Conservation (phyloP, 2,797 vertebrate species). For the Pseudocheirus occidentalis region DNA sequence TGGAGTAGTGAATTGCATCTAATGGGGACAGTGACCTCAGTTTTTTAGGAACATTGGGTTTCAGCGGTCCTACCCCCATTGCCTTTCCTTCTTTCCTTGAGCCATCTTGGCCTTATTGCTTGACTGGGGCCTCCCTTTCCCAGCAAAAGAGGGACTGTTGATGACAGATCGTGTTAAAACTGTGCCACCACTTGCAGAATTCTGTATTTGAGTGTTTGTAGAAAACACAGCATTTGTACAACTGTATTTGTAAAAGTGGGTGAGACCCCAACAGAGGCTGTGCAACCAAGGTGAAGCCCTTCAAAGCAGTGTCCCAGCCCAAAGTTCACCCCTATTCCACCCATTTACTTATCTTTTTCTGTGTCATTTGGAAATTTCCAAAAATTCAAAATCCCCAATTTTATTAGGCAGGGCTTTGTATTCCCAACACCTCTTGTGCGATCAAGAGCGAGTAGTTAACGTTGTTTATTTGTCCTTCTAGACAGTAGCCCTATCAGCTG, state of each 20-base stretch:
- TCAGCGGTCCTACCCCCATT: background rate
- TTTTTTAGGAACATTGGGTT: slow-evolving; percentile 35
- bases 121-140: background rate
- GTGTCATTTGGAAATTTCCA: background rate
- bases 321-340: background rate
- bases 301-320: background rate
- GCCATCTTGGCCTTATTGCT: background rate
- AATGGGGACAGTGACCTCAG: slow-evolving; percentile 10
- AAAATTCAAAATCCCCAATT: background rate
- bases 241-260: rapidly evolving
- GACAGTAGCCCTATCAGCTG: background rate
- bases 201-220: background rate
- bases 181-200: background rate
- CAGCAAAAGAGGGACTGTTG: slow-evolving; percentile 2
- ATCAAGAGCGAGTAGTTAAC: background rate
- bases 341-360: background rate
- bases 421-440: background rate
- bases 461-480: background rate
- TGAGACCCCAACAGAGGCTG: background rate
- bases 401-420: background rate
- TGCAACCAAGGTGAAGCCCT: background rate
- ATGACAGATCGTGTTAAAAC: background rate
- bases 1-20: background rate
- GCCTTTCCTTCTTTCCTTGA: slow-evolving; percentile 17
- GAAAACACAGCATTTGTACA: background rate